A percentile compares a stretch with the other conserved stretches of the same genome.
Conservation (phyloP, 2,888 invertebrate genomes). For the Acanthosepion lycidas region DNA sequence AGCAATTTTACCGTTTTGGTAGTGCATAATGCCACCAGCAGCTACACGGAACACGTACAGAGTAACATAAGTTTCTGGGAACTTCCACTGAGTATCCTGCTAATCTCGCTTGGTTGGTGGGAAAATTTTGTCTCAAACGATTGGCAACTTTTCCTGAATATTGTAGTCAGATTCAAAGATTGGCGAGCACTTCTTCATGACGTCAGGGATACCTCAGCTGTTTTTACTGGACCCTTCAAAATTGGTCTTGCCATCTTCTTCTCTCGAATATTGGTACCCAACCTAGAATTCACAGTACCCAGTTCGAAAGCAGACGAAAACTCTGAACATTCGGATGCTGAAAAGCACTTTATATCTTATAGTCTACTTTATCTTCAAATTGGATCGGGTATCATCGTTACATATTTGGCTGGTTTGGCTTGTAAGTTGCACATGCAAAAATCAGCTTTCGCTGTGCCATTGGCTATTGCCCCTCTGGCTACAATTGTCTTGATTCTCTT, state of each 20-base stretch:
- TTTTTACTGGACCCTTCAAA: constrained; percentile 64
- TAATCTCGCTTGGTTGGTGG: constrained; percentile 97
- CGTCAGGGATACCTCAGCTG: constrained; percentile 63
- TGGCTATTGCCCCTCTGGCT: constrained; percentile 73
- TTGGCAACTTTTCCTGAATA: constrained; percentile 65
- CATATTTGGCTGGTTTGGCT: constrained; percentile 76
- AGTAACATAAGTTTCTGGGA: constrained; percentile 79
- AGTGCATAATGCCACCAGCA: constrained; percentile 70
- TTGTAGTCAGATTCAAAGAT: constrained; percentile 62
- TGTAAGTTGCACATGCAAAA: constrained; percentile 77
- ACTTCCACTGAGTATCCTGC: constrained; percentile 87
- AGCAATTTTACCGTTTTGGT: constrained; percentile 54
- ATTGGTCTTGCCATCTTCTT: constrained; percentile 63
- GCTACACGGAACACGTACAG: constrained; percentile 34
- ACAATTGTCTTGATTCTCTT: constrained; percentile 60
- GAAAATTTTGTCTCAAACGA: constrained; percentile 88
- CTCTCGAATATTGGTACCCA: constrained; percentile 60
- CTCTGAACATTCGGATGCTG: constrained; percentile 54
- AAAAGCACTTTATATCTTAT: constrained; percentile 60
- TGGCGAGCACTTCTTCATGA: constrained; percentile 65
- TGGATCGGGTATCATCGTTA: constrained; percentile 67
- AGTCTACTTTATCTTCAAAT: constrained; percentile 67
- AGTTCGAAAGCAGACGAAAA: constrained; percentile 51
- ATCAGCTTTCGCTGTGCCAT: constrained; percentile 75
- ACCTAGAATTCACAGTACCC: constrained; percentile 57